phyloP scores from a whole-genome alignment of 2,888 invertebrate genomes.

The Neuroscelio doddi region DNA sequence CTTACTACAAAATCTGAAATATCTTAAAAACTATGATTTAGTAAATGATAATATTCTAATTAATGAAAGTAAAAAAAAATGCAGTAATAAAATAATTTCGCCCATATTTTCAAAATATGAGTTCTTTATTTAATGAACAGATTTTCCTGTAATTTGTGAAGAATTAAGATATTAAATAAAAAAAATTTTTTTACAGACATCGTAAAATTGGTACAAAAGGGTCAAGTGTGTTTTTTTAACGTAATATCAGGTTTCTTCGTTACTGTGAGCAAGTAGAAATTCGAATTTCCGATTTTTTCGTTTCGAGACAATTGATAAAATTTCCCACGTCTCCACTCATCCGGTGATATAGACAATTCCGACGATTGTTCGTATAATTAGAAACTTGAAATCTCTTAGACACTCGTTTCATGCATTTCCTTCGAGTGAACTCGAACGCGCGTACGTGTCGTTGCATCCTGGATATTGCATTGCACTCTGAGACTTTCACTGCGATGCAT shows the following conservation, averaged over 20 bases:
- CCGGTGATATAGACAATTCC: conserved; percentile 36
- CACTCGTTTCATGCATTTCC: conserved; percentile 45
- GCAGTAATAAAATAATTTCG: no score
- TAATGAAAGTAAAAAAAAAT: not conserved
- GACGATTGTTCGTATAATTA: conserved; percentile 44
- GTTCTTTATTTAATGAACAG: no score
- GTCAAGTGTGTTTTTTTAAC: no score
- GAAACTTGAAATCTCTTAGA: conserved; percentile 42
- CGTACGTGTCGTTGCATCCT: conserved; percentile 48
- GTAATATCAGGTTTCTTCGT: no score
- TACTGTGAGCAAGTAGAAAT: not conserved
- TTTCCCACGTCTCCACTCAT: conserved; percentile 40
- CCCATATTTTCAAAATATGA: no score
- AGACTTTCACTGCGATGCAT: conserved; percentile 48
- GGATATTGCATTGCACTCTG: conserved; percentile 43
- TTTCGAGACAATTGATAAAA: conserved; percentile 34
- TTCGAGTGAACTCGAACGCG: conserved; percentile 38
- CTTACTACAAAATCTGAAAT: no score
- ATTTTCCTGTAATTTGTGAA: no score
- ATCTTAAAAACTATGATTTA: no score
- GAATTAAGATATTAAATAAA: no score
- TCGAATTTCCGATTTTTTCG: conserved; percentile 16
- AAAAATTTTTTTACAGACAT: no score
- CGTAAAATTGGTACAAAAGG: no score
- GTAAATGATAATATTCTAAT: not conserved